Evolutionary conservation across 2,113 vertebrate species (phyloP).

Genomic region (Crotalus helleri): DNA sequence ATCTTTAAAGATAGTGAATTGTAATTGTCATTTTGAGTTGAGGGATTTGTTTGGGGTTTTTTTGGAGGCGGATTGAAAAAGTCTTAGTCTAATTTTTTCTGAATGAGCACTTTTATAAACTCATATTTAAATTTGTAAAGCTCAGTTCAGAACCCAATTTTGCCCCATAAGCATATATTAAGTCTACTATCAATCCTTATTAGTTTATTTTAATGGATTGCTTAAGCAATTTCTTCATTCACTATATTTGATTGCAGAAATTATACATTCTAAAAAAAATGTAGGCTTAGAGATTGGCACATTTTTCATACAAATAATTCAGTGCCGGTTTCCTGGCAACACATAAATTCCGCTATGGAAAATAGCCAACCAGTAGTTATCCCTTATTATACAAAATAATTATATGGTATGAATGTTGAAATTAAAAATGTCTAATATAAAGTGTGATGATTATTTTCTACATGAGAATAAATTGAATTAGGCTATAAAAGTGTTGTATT

Average conservation of each 20-base stretch:
- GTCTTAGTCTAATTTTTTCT: not conserved
- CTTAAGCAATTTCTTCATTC: conserved; percentile 10
- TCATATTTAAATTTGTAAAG: not conserved
- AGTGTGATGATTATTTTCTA: conserved; percentile 53
- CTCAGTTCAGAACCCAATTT: not conserved
- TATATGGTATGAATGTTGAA: conserved; percentile 47
- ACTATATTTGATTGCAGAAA: conserved; percentile 10
- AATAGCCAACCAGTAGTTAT: conserved; percentile 41
- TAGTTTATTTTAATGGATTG: not conserved
- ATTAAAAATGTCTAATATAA: conserved; percentile 50
- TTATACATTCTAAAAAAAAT: conserved; percentile 28
- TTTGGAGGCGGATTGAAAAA: not conserved
- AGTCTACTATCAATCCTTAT: not conserved
- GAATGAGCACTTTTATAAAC: not conserved
- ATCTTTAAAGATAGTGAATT: not conserved
- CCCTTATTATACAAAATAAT: conserved; percentile 57
- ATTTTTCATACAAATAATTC: conserved; percentile 32
- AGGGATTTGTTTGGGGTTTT: not conserved
- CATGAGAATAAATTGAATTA: conserved; percentile 42
- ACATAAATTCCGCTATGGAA: conserved; percentile 3
- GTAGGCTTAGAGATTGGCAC: conserved; percentile 6
- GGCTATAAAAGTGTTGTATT: conserved; percentile 23
- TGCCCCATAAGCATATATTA: not conserved
- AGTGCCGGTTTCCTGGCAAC: conserved; percentile 8
- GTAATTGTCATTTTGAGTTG: not conserved